These are phyloP conservation scores for Podarcis muralis DNA, from an alignment of 2,113 vertebrate species.

Conservation along the genomic window DNA sequence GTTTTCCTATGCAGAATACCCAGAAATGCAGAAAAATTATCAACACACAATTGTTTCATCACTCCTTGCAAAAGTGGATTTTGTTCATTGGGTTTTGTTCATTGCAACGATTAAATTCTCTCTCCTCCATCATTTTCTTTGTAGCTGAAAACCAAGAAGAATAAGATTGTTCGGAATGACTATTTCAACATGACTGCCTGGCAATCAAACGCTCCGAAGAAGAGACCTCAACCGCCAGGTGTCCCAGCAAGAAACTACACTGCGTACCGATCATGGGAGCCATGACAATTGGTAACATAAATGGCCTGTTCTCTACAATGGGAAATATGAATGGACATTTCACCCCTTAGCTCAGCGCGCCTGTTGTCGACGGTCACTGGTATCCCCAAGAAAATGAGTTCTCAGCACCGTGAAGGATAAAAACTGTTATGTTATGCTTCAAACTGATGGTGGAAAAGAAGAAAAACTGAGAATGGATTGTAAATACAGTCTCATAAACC, in stretches of 20 bases:
- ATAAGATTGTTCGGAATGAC: conserved; percentile 73
- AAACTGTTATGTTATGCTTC: conserved; percentile 37
- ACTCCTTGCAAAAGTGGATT: background rate
- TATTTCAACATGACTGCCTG: conserved; percentile 82
- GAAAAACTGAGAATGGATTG: conserved; percentile 27
- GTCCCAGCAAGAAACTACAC: conserved; percentile 73
- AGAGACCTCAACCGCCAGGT: conserved; percentile 71
- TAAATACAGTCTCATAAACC: background rate
- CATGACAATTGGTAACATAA: conserved; percentile 49
- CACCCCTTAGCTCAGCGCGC: conserved; percentile 32
- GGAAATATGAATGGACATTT: conserved; percentile 43
- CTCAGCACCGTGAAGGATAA: conserved; percentile 1
- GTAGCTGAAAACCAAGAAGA: conserved; percentile 73
- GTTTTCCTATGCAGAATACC: background rate
- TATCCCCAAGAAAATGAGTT: background rate
- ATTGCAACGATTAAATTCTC: too few relatives aligned
- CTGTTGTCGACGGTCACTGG: background rate
- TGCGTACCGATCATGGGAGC: conserved; percentile 76
- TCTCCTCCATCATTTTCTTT: conserved; percentile 8
- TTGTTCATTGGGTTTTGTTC: background rate
- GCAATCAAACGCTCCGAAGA: conserved; percentile 68
- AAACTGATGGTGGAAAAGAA: conserved; percentile 27
- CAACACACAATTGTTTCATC: background rate
- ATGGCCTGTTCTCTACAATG: background rate
- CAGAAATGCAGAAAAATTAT: background rate